Evolutionary conservation across 1,140 invertebrate genomes (phyloP).

Genomic region (Drosophila orosa): DNA sequence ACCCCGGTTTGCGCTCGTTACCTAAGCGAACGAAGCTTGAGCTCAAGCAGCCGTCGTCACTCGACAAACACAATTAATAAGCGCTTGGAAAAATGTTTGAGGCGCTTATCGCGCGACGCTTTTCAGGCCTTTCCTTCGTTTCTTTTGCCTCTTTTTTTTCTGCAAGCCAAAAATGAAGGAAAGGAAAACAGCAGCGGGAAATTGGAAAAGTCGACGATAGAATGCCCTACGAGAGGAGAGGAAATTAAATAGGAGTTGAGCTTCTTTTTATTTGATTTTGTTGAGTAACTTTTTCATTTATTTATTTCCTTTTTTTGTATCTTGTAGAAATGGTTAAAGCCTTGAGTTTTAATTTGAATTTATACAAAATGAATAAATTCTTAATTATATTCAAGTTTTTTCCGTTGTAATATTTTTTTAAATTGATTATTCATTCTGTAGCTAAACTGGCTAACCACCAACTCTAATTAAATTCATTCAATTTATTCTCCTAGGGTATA

Average conservation of each 20-base stretch:
- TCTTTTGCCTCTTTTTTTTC: background rate
- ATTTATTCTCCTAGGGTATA: conserved; percentile 37
- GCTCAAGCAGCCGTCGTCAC: conserved; percentile 50
- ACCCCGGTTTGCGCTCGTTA: conserved; percentile 13
- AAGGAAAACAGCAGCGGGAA: conserved; percentile 4
- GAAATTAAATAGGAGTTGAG: conserved; percentile 14
- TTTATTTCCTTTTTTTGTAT: too few species aligned
- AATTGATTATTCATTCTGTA: conserved; percentile 21
- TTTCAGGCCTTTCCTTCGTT: conserved; percentile 55
- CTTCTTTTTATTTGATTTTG: background rate
- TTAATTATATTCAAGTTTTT: background rate
- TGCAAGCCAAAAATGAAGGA: background rate
- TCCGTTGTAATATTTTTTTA: background rate
- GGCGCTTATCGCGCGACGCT: conserved; percentile 67
- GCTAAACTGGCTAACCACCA: conserved; percentile 21
- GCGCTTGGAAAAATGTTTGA: conserved; percentile 72
- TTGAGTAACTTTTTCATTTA: background rate
- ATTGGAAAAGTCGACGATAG: conserved; percentile 20
- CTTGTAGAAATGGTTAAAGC: background rate
- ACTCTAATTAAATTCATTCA: conserved; percentile 33
- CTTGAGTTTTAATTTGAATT: too few species aligned
- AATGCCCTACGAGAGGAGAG: conserved; percentile 18
- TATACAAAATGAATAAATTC: background rate
- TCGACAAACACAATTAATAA: conserved; percentile 77
- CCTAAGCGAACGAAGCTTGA: conserved; percentile 10